Percentiles rank a stretch among this genome's conserved stretches.
Conservation (phyloP, 2,113 vertebrate genomes). For the Albula glossodonta region DNA sequence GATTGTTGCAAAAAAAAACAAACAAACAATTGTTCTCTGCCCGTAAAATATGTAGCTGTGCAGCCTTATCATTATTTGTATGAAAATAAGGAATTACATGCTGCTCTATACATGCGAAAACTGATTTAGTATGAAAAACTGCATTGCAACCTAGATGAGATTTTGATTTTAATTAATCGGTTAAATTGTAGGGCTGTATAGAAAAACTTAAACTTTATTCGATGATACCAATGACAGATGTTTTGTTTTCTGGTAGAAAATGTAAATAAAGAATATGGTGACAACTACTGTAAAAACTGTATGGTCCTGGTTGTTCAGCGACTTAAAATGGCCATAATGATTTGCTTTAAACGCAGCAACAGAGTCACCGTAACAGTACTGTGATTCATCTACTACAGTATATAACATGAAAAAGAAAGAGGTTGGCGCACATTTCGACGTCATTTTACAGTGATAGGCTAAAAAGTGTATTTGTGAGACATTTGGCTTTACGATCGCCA, state of each 20-base stretch:
- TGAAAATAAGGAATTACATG: not conserved
- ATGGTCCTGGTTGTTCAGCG: not conserved
- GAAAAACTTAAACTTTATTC: too few relatives aligned
- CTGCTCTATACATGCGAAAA: not conserved
- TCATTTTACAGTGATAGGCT: constrained; percentile 11
- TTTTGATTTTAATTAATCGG: too few relatives aligned
- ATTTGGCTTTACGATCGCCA: constrained; percentile 5
- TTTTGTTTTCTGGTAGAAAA: too few relatives aligned
- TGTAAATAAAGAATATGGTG: too few relatives aligned
- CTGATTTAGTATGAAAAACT: not conserved
- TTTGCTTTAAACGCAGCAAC: not conserved
- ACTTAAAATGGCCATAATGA: not conserved
- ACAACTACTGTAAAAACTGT: not conserved
- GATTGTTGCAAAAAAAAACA: too few relatives aligned
- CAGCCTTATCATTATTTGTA: not conserved
- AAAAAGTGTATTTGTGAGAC: not conserved
- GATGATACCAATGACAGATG: too few relatives aligned
- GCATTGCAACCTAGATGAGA: too few relatives aligned
- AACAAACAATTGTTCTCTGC: too few relatives aligned
- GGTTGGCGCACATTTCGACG: constrained; percentile 8
- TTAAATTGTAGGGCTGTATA: too few relatives aligned
- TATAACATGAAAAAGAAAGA: not conserved
- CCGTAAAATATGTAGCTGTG: too few relatives aligned
- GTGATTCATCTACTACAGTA: not conserved
- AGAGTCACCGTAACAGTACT: not conserved